Base-by-base conservation (phyloP, 2,113 vertebrate species). In the Cyanoramphus novaezelandiae region DNA sequence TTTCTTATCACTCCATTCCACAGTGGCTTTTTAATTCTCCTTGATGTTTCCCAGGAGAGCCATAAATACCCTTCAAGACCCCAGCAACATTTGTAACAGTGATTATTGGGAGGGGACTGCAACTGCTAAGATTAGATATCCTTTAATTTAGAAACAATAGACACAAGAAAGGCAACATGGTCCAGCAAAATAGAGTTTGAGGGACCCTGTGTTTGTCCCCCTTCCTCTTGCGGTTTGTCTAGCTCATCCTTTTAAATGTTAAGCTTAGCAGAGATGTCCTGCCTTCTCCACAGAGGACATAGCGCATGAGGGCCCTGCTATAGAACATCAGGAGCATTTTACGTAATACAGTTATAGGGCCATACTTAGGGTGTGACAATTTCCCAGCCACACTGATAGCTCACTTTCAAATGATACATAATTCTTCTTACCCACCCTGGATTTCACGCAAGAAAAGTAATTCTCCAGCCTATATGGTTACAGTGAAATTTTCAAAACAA, bases 141-240 rank as follows among this genome's bases (percentile, higher is more conserved):
- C 72, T 86, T 84, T 90, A 84, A 83, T 86, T 88, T 78, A 57
- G 69, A 70, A 96, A 92, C 85, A 96, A 86, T 77, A 90, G 79
- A 31, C 76, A 90, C 46, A 64, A 94, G 67, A 92, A 90, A 93
- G 68, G 85, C 79, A 82, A 83, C 43, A 62, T 0, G 0, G 74
- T 50, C 57, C 70, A 81, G 50, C 10, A 77, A 95, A 90, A 60
- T 5, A 8, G 24, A 83, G 24, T 71, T 88, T 55, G 77, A 90
- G 46, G 44, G 13, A 74, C 41, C 50, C 35, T 31, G 6, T 31
- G 41, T 28, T 46, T 92, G 53, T 15, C 64, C 39, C 18, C 15
- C 15, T 91, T 94, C 35, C 46, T 82, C 43, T 70, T 43, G 8
- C 43, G 44, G 25, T 72, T 74, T 14, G 28, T 69, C 67, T 53